Percentiles rank a stretch among this genome's conserved stretches.
These are phyloP conservation scores for Arvicanthis niloticus DNA, from an alignment of 2,113 vertebrate species.

Conservation along the genomic window DNA sequence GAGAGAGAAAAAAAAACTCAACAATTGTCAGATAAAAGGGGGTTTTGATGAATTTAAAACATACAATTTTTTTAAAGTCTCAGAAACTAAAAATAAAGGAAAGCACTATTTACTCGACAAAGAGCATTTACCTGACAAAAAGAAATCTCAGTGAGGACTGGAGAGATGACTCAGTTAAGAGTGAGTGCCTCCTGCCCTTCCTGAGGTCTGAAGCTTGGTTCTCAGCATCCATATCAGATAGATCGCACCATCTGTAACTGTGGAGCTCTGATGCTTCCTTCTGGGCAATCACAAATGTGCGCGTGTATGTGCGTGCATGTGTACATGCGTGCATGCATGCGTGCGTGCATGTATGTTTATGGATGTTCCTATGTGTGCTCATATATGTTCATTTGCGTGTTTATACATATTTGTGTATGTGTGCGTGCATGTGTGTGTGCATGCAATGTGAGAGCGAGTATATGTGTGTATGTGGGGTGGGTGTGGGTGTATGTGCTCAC, in stretches of 20 bases:
- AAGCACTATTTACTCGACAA: neutral
- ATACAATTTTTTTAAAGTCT: neutral
- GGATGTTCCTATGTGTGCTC: too few species aligned
- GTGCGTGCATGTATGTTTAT: too few species aligned
- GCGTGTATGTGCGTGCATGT: neutral
- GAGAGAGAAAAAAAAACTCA: neutral
- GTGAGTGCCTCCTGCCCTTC: neutral
- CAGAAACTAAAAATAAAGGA: neutral
- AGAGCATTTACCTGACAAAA: neutral
- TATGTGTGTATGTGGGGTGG: neutral
- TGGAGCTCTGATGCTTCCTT: neutral
- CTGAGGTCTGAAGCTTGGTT: neutral
- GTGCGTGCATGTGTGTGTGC: neutral
- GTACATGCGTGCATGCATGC: too few species aligned
- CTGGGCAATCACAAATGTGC: neutral
- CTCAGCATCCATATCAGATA: neutral
- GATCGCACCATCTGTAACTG: neutral
- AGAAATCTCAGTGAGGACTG: neutral
- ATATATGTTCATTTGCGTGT: too few species aligned
- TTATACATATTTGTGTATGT: too few species aligned
- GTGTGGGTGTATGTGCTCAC: neutral
- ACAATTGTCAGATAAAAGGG: conserved; percentile 1
- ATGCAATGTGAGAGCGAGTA: neutral
- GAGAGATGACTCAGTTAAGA: neutral
- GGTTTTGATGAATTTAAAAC: conserved; percentile 8